Conservation (phyloP, 2,888 invertebrate species). For the Exocentrus adspersus region DNA sequence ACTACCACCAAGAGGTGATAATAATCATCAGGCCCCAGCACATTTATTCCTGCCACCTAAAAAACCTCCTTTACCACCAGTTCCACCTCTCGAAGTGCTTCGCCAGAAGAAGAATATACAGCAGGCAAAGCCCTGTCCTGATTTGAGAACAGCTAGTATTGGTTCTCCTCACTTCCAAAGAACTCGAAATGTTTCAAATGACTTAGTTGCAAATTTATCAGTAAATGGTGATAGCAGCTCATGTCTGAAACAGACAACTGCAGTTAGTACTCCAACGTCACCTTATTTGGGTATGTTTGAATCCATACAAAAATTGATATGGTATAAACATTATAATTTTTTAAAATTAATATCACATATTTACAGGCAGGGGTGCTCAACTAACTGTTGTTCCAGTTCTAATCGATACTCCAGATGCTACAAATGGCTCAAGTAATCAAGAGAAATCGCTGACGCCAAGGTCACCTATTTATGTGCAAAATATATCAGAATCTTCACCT, state of each 20-base stretch:
- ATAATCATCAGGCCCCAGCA: slow-evolving; percentile 62
- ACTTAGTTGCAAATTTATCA: slow-evolving; percentile 64
- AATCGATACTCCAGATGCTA: slow-evolving; percentile 48
- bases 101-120: slow-evolving; percentile 65
- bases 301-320: not conserved
- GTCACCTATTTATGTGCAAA: slow-evolving; percentile 25
- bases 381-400: slow-evolving; percentile 47
- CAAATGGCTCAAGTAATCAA: slow-evolving; percentile 14
- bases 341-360: not conserved
- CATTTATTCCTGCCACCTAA: slow-evolving; percentile 72
- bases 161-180: slow-evolving; percentile 73
- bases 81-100: slow-evolving; percentile 72
- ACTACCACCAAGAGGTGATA: slow-evolving; percentile 66
- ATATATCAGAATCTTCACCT: slow-evolving; percentile 9
- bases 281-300: slow-evolving; percentile 59
- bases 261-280: slow-evolving; percentile 63
- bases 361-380: slow-evolving; percentile 47
- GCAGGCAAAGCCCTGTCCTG: slow-evolving; percentile 61
- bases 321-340: not conserved
- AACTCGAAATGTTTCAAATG: slow-evolving; percentile 69
- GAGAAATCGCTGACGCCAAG: slow-evolving; percentile 18
- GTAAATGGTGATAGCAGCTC: slow-evolving; percentile 37
- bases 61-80: slow-evolving; percentile 78
- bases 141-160: slow-evolving; percentile 70
- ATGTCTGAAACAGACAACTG: slow-evolving; percentile 51